phyloP scores from a whole-genome alignment of 2,797 vertebrate genomes.

The Rhinoraja longicauda region DNA sequence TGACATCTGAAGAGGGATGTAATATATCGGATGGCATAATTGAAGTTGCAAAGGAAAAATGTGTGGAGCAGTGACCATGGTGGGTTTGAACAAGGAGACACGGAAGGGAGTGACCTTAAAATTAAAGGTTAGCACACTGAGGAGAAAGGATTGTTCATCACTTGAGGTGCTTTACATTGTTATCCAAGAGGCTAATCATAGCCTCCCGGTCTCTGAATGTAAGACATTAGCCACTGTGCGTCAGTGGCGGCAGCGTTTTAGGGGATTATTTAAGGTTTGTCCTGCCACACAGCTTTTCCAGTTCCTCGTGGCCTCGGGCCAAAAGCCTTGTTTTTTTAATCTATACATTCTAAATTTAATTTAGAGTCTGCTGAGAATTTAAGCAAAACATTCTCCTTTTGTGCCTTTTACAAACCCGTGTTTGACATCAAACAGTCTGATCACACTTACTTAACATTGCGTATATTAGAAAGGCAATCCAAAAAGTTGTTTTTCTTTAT shows the following conservation, averaged over 20 bases:
- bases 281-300: background rate
- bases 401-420: background rate
- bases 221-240: background rate
- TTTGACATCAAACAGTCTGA: background rate
- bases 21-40: background rate
- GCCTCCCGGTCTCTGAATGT: background rate
- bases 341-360: constrained; percentile 34
- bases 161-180: background rate
- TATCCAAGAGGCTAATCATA: background rate
- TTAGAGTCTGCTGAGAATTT: background rate
- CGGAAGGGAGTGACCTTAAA: background rate
- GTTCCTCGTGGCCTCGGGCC: background rate
- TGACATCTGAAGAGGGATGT: background rate
- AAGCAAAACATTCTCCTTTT: constrained; percentile 7
- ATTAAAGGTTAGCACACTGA: background rate
- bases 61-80: background rate
- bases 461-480: background rate
- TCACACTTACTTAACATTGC: background rate
- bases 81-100: too few species aligned
- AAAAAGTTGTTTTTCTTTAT: background rate
- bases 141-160: background rate
- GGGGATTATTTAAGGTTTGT: background rate
- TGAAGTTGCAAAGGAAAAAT: background rate
- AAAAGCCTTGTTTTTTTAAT: constrained; percentile 23
- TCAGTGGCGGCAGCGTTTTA: background rate